Evolutionary conservation across 2,113 vertebrate species (phyloP).

Genomic region (Hydrochoerus hydrochaeris): DNA sequence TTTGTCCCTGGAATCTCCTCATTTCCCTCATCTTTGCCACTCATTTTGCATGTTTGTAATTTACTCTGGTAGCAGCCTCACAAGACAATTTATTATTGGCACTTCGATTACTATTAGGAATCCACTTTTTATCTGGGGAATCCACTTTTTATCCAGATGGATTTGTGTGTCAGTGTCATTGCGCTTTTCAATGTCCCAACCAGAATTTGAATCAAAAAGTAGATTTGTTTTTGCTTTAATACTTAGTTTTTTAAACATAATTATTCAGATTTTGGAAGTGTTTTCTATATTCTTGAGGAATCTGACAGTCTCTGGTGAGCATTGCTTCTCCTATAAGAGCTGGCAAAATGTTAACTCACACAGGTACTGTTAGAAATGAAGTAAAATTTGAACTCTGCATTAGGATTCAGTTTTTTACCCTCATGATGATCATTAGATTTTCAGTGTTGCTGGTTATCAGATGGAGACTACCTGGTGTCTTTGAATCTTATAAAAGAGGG

Average conservation of each 20-base stretch:
- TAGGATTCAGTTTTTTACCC: not conserved
- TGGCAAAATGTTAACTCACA: not conserved
- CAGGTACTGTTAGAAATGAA: not conserved
- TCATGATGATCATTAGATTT: not conserved
- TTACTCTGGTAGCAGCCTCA: not conserved
- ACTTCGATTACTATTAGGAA: not conserved
- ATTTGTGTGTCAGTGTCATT: not conserved
- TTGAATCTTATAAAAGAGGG: not conserved
- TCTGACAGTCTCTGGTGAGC: not conserved
- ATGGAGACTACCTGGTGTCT: not conserved
- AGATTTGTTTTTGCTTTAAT: not conserved
- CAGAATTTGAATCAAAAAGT: not conserved
- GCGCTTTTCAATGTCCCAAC: not conserved
- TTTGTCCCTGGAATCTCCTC: rapidly evolving
- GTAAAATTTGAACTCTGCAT: not conserved
- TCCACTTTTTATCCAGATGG: no score
- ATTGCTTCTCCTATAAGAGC: not conserved
- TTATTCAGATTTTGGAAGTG: not conserved
- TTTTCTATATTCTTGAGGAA: not conserved
- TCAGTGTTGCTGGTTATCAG: not conserved
- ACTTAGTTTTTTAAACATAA: not conserved
- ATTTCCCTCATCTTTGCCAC: not conserved
- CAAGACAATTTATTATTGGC: not conserved
- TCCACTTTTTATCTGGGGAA: not conserved
- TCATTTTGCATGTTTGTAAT: not conserved